A percentile compares a stretch with the other conserved stretches of the same genome.
Conservation (phyloP, 2,113 vertebrate genomes). For the Loxodonta africana region DNA sequence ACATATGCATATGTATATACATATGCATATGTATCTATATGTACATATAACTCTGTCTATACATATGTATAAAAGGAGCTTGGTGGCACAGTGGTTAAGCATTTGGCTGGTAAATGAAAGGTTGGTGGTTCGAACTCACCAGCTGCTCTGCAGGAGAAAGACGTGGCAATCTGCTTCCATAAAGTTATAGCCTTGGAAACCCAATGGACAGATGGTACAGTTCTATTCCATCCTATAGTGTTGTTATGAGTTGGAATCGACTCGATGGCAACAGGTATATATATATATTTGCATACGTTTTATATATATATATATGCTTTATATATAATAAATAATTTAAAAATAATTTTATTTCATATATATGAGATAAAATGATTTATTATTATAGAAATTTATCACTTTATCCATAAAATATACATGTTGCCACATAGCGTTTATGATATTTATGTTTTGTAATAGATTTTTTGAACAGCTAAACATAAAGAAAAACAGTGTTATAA, state of each 20-base stretch:
- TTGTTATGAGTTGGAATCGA: not conserved
- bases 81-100: not conserved
- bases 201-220: not conserved
- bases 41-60: too few relatives aligned
- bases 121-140: not conserved
- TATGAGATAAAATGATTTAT: too few relatives aligned
- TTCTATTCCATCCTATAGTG: not conserved
- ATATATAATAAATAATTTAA: not conserved
- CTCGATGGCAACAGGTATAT: too few relatives aligned
- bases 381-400: not conserved
- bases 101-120: not conserved
- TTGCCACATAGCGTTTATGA: not conserved
- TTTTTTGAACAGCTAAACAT: not conserved
- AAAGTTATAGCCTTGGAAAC: not conserved
- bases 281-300: too few relatives aligned
- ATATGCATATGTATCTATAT: too few relatives aligned
- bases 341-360: too few relatives aligned
- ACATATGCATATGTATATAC: too few relatives aligned
- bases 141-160: not conserved
- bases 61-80: too few relatives aligned
- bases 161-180: not conserved
- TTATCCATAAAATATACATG: not conserved
- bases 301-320: too few relatives aligned
- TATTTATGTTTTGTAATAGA: not conserved
- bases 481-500: conserved; percentile 1